Base-by-base conservation (phyloP, 2,113 vertebrate genomes). In the Todiramphus saurophagus region DNA sequence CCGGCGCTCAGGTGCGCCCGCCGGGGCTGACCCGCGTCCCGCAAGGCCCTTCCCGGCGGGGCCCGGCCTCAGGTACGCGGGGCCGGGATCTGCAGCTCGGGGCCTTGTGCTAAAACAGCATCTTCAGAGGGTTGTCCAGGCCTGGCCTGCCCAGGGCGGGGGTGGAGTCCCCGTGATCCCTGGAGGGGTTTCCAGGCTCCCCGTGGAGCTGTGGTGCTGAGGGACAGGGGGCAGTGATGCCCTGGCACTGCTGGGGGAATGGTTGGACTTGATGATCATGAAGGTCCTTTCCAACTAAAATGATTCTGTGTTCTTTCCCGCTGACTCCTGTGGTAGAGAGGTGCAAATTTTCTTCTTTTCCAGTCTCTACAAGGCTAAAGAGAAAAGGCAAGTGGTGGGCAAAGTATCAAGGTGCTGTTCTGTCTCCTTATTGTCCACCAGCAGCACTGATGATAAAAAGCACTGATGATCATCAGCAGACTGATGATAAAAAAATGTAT, bases 291-390 rank as follows among this genome's bases (percentile, higher is more conserved):
- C 63, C 39, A 43, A 43, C 18, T 37, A 31, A 31, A 66, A 66
- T 7, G 18, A 31, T 44, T 43, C 39, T 31, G 18, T 31, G 28
- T 0, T 15, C 58, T 10, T n/a, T 27, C 24, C 59, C 7, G 0
- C 56, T 0, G 31, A 3, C 0, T 12, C 37, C 23, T 4, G 24
- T 3, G 31, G n/a, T 16, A 27, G 41, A 20, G 44, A 63, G 27
- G 13, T 7, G 11, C 11, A 0, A 2, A 21, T 43, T 63, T 58
- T 15, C 35, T 37, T 31, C 66, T 43, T 50, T 14, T 41, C 55
- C 35, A 17, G 13, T 39, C 35, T 20, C 27, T 11, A 39, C 67
- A 12, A 13, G 48, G n/a, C 10, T 13, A 23, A 44, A 56, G 35
- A 16, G 67, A 13, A 50, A 67, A 89, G 62, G 73, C 43, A 50